Evolutionary conservation across 2,113 vertebrate species (phyloP).

Genomic region (Cebus imitator): DNA sequence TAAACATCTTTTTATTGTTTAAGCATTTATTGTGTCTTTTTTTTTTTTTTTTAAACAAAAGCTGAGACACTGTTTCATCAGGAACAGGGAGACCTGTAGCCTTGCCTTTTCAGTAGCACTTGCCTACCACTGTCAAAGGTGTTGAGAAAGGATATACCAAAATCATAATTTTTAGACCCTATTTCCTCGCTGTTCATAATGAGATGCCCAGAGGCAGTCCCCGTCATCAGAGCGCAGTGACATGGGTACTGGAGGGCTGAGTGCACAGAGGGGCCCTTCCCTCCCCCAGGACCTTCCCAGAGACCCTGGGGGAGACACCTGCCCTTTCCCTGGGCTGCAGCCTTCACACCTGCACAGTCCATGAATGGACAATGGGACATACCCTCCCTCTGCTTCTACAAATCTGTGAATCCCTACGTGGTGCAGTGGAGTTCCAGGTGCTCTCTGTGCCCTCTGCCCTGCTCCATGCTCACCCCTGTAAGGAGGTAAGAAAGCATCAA

Average conservation of each 20-base stretch:
- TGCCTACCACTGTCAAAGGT: background rate
- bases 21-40: background rate
- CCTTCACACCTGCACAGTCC: background rate
- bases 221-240: too few species aligned
- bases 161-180: background rate
- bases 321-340: background rate
- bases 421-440: too few species aligned
- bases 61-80: background rate
- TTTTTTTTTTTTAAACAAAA: background rate
- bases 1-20: background rate
- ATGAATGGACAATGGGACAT: fast-evolving
- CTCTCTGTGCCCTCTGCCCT: background rate
- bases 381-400: background rate
- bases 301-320: too few species aligned
- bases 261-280: too few species aligned
- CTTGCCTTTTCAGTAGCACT: background rate
- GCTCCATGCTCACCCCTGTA: background rate
- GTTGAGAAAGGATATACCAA: background rate
- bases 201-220: too few species aligned
- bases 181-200: background rate
- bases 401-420: background rate
- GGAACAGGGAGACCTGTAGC: background rate
- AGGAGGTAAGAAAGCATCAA: background rate
- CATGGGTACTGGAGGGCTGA: background rate
- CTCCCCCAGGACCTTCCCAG: too few species aligned